Evolutionary conservation across 2,113 vertebrate species (phyloP), one percentile per base, ranked within the genome.

Genomic region (Oncorhynchus masou): DNA sequence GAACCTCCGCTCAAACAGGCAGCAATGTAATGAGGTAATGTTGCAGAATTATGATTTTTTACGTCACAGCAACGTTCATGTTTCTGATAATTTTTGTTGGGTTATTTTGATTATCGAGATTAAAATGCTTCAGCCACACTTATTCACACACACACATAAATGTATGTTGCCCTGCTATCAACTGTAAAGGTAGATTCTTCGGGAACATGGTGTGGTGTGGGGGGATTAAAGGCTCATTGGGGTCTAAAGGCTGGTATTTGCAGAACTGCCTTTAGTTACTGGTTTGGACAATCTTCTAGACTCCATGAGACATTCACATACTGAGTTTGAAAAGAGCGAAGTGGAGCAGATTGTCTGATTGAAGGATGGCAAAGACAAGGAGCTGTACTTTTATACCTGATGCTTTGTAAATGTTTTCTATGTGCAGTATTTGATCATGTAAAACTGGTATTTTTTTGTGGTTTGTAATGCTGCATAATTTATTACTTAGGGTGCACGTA

Each of bases 351-450:
- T 69, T 8, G 34, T 69, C 67, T 7, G 70, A 84, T 62, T 75
- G 74, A 78, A 80, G 87, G 80, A 90, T 87, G 77, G 80, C 79
- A 78, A 83, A 84, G 67, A 64, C 59, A 75, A 24, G 83, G 89
- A 92, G 87, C 88, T 93, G 92, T 93, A 92, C 94, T 98, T 98
- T 98, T 97, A 77, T 97, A 97, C 94, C 92, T 88, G 94, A 27
- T 95, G 96, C 95, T 95, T 93, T 94, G 94, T 95, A 95, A 92
- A 93, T 85, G 95, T 96, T 97, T 98, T 97, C 90, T 97, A 95
- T 95, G 95, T 97, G 95, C 95, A 93, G 91, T 97, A 96, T 96
- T 97, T 96, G 95, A 95, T 95, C 94, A 95, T 93, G 95, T 97
- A 92, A 90, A 93, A 95, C 94, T 94, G 92, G 95, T 96, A 95